Percentiles rank a stretch among this genome's conserved stretches.
These are phyloP conservation scores for Rotaria macrura DNA, from an alignment of 2,888 invertebrate genomes.

Conservation along the genomic window DNA sequence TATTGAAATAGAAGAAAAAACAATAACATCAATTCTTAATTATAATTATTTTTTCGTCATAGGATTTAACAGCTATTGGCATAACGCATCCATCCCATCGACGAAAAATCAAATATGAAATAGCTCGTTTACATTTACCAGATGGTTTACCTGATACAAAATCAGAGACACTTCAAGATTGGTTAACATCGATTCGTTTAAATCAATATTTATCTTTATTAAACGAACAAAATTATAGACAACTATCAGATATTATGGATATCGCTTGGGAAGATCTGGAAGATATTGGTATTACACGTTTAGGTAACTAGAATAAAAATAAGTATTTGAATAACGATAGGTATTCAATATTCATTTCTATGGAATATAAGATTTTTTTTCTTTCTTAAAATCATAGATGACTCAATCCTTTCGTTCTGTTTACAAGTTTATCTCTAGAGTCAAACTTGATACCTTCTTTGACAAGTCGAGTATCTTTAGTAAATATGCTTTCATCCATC, in stretches of 20 bases:
- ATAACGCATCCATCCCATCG: conserved; percentile 94
- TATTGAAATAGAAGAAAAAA: background rate
- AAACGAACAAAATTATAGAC: conserved; percentile 71
- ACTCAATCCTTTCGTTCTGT: too few species aligned
- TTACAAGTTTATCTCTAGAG: too few species aligned
- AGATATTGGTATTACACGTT: conserved; percentile 63
- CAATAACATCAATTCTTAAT: background rate
- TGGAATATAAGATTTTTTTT: too few species aligned
- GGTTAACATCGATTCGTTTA: conserved; percentile 76
- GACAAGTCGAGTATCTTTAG: too few species aligned
- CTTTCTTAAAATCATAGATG: too few species aligned
- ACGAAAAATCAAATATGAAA: conserved; percentile 86
- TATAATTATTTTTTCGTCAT: background rate
- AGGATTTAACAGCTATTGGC: conserved; percentile 60
- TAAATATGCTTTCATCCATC: too few species aligned
- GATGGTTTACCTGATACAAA: conserved; percentile 78
- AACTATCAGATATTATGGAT: conserved; percentile 82
- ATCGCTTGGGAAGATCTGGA: conserved; percentile 97
- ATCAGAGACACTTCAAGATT: conserved; percentile 74
- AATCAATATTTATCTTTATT: conserved; percentile 83
- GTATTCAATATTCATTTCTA: too few species aligned
- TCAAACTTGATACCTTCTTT: too few species aligned
- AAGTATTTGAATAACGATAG: too few species aligned
- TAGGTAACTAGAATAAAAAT: conserved; percentile 45
- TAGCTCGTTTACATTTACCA: conserved; percentile 79